Evolutionary conservation across 2,888 invertebrate genomes (phyloP).

Genomic region (Agriopis leucophaearia): DNA sequence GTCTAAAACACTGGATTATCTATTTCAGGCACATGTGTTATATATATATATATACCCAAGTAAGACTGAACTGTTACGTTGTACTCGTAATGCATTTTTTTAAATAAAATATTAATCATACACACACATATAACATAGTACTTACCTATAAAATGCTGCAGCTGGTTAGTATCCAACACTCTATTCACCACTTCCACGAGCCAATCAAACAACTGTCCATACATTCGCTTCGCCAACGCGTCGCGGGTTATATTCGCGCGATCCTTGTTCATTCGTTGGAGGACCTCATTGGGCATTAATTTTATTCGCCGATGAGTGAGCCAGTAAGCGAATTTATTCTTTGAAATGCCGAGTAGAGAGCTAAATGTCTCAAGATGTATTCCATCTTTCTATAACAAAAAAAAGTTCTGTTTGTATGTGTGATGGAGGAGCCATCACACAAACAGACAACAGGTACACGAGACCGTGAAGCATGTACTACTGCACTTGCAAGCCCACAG

Average conservation of each 20-base stretch:
- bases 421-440: no score
- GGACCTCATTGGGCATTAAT: constrained; percentile 95
- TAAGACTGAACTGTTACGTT: no score
- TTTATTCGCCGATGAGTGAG: constrained; percentile 96
- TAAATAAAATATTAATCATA: no score
- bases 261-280: constrained; percentile 93
- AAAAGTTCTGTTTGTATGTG: no score
- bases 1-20: no score
- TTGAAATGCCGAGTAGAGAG: constrained; percentile 92
- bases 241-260: constrained; percentile 94
- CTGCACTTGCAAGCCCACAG: no score
- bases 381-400: constrained; percentile 78
- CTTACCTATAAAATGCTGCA: constrained; percentile 93
- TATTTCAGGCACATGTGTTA: no score
- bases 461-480: no score
- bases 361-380: constrained; percentile 89
- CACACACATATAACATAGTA: no score
- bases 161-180: constrained; percentile 90
- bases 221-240: constrained; percentile 98
- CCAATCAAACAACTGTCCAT: constrained; percentile 97
- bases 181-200: constrained; percentile 96
- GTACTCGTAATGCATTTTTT: no score
- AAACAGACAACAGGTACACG: no score
- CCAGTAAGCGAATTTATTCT: constrained; percentile 93
- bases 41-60: no score